Evolutionary conservation across 2,888 invertebrate species (phyloP).

Genomic region (Panopea generosa): DNA sequence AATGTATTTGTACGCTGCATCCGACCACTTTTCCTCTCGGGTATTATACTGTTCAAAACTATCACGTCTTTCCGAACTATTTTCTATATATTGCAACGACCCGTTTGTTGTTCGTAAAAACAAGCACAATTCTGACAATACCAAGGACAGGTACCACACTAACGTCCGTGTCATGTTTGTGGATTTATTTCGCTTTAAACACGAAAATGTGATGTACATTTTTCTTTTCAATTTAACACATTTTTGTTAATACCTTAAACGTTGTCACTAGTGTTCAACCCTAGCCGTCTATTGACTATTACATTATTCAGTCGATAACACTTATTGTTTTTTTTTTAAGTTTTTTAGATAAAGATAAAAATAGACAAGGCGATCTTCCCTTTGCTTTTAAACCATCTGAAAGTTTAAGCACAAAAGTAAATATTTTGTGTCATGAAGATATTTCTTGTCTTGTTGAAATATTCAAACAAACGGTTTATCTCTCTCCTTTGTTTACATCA

Average conservation of each 20-base stretch:
- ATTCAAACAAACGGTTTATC: too few species aligned
- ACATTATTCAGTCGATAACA: too few species aligned
- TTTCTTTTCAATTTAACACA: background rate
- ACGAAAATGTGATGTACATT: background rate
- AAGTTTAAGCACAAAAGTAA: constrained; percentile 14
- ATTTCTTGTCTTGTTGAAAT: too few species aligned
- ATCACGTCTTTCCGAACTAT: constrained; percentile 64
- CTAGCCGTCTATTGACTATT: too few species aligned
- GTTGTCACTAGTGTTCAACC: too few species aligned
- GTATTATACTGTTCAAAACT: constrained; percentile 56
- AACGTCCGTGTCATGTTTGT: constrained; percentile 28
- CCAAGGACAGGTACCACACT: constrained; percentile 27
- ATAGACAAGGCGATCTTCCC: too few species aligned
- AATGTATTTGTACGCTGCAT: constrained; percentile 78
- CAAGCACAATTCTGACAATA: constrained; percentile 38
- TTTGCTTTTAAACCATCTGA: too few species aligned
- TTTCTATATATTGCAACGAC: constrained; percentile 59
- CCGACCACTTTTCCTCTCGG: constrained; percentile 78
- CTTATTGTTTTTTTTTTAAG: too few species aligned
- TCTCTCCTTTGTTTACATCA: constrained; percentile 4
- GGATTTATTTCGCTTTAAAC: background rate
- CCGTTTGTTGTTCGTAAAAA: constrained; percentile 37
- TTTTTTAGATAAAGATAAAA: too few species aligned
- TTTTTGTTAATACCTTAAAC: too few species aligned
- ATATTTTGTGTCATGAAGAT: constrained; percentile 6